phyloP scores from a whole-genome alignment of 2,888 invertebrate species.

The Neoascia interrupta region DNA sequence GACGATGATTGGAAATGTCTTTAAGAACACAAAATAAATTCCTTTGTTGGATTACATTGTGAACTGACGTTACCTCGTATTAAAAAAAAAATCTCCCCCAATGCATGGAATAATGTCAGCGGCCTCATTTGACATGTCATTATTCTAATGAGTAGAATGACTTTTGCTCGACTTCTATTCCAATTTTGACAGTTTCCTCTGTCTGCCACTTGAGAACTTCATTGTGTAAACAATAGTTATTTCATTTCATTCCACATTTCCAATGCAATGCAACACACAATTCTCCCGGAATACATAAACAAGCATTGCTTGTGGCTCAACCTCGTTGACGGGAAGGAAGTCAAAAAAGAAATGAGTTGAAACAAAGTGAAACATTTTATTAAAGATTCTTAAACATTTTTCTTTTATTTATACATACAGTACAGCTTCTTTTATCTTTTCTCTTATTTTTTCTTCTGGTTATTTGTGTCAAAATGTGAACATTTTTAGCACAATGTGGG shows the following conservation, averaged over 20 bases:
- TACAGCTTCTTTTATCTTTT: not conserved
- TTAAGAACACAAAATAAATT: conserved; percentile 52
- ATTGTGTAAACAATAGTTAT: conserved; percentile 20
- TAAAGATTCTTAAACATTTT: conserved; percentile 1
- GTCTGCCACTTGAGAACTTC: conserved; percentile 3
- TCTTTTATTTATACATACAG: not conserved
- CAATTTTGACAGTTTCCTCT: not conserved
- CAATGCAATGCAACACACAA: not conserved
- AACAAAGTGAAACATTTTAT: conserved; percentile 1
- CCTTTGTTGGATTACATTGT: conserved; percentile 46
- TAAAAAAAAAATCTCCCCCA: conserved; percentile 14
- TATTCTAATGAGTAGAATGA: conserved; percentile 27
- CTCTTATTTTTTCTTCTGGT: not conserved
- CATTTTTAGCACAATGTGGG: conserved; percentile 4
- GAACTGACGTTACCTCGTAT: conserved; percentile 38
- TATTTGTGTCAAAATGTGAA: conserved; percentile 6
- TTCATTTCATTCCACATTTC: too few species aligned
- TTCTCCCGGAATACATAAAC: not conserved
- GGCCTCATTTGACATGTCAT: conserved; percentile 55
- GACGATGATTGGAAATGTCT: conserved; percentile 64
- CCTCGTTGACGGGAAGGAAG: conserved; percentile 1
- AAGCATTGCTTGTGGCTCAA: too few species aligned
- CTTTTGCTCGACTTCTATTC: not conserved
- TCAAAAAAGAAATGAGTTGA: conserved; percentile 4
- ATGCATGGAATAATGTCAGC: conserved; percentile 48